These are phyloP conservation scores for Araneus ventricosus DNA, from an alignment of 1,140 invertebrate species.

Conservation along the genomic window DNA sequence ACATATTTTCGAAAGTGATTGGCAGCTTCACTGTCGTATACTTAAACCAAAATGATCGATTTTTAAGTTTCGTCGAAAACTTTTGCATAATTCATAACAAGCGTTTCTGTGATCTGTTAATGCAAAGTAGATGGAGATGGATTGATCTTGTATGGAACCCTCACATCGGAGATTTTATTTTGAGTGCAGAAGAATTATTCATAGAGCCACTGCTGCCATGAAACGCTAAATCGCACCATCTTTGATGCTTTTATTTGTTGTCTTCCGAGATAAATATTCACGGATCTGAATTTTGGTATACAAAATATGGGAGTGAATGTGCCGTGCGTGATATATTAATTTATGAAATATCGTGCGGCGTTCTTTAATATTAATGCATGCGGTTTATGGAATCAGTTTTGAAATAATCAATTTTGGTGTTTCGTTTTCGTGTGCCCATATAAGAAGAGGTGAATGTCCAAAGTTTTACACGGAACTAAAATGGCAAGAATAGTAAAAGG, in stretches of 20 bases:
- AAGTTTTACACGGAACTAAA: no score
- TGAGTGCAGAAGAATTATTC: conserved; percentile 57
- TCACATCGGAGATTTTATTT: conserved; percentile 56
- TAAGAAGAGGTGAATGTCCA: no score
- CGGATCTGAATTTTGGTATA: conserved; percentile 10
- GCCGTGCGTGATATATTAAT: conserved; percentile 18
- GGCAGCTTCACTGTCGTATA: conserved; percentile 13
- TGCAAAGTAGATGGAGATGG: conserved; percentile 72
- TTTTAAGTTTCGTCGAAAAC: conserved; percentile 68
- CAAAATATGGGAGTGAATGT: not conserved
- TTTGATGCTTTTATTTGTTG: conserved; percentile 43
- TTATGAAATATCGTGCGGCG: not conserved
- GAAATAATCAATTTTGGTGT: conserved; percentile 5
- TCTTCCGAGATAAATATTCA: conserved; percentile 40
- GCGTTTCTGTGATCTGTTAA: conserved; percentile 63
- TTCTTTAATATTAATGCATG: conserved; percentile 26
- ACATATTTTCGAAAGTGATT: conserved; percentile 42
- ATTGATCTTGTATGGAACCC: conserved; percentile 50
- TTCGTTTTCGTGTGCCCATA: no score
- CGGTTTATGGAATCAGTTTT: not conserved
- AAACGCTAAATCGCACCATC: conserved; percentile 47
- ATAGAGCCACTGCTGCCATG: not conserved
- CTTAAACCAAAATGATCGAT: conserved; percentile 68
- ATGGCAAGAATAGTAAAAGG: no score
- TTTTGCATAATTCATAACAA: conserved; percentile 72